These are phyloP conservation scores for Microtus richardsoni DNA, from an alignment of 2,113 vertebrate genomes.

Conservation along the genomic window DNA sequence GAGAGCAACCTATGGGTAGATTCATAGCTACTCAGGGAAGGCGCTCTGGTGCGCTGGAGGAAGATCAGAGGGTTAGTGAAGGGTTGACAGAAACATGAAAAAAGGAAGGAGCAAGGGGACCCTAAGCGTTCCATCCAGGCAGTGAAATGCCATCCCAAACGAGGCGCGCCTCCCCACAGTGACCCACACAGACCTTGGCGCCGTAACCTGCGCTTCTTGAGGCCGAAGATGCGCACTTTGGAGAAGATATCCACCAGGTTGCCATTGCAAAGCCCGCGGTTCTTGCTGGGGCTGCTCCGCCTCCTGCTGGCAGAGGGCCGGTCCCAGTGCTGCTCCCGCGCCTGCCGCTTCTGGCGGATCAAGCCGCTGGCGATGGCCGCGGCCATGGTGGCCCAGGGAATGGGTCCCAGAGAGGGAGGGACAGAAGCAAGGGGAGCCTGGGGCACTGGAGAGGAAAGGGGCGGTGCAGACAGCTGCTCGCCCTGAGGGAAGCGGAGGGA, in stretches of 20 bases:
- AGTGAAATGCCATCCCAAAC: neutral
- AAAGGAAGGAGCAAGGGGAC: neutral
- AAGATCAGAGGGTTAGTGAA: neutral
- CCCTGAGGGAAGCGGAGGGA: neutral
- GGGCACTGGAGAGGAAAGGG: neutral
- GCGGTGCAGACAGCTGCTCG: neutral
- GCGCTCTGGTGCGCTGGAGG: neutral
- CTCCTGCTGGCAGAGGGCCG: conserved; percentile 95
- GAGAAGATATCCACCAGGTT: conserved; percentile 99
- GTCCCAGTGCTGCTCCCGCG: conserved; percentile 97
- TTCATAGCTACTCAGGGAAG: neutral
- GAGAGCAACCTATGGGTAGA: neutral
- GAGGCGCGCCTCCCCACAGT: conserved; percentile 28
- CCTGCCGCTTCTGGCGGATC: conserved; percentile 99
- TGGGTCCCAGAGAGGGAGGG: conserved; percentile 4
- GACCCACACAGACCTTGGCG: conserved; percentile 93
- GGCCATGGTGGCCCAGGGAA: conserved; percentile 91
- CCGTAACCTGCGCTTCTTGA: conserved; percentile 98
- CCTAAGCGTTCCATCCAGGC: neutral
- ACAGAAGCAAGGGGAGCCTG: neutral
- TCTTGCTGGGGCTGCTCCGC: conserved; percentile 98
- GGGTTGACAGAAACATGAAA: neutral
- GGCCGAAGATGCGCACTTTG: conserved; percentile 99
- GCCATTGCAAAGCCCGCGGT: conserved; percentile 97
- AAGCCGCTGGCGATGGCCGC: conserved; percentile 98